Percentiles rank a stretch among this genome's conserved stretches.
phyloP scores from a whole-genome alignment of 2,797 vertebrate species.

The Phalanger gymnotis region DNA sequence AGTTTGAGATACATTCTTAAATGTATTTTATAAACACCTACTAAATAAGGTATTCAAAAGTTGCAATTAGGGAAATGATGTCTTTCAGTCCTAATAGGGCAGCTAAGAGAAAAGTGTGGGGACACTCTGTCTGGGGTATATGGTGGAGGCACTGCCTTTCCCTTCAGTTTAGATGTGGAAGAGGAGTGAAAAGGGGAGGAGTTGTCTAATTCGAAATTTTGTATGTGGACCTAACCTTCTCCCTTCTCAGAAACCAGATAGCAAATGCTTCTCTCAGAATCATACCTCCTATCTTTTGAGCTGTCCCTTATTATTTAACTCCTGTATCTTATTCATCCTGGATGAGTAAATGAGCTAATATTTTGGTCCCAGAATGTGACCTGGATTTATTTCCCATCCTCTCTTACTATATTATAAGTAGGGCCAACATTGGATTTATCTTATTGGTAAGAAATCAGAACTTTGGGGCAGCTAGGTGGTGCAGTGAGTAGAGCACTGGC shows the following conservation, averaged over 20 bases:
- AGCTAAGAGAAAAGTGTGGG: background rate
- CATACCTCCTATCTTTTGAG: background rate
- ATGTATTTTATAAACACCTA: background rate
- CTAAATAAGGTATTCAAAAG: background rate
- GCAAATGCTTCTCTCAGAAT: background rate
- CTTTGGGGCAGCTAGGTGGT: too few species aligned
- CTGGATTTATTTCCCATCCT: background rate
- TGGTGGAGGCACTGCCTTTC: background rate
- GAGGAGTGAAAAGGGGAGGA: background rate
- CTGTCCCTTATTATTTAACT: background rate
- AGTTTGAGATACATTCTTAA: slow-evolving; percentile 1
- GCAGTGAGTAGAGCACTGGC: too few species aligned
- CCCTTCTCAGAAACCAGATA: background rate
- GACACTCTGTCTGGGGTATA: background rate
- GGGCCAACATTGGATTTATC: background rate
- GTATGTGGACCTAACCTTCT: background rate
- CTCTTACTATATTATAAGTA: background rate
- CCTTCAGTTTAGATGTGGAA: background rate
- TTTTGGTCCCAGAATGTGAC: background rate
- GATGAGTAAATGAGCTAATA: background rate
- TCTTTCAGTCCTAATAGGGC: background rate
- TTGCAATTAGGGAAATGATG: background rate
- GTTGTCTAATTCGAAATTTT: background rate
- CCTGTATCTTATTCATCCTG: background rate
- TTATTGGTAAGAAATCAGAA: background rate